Conservation (phyloP, 2,113 vertebrate species). For the Hypanus sabinus region DNA sequence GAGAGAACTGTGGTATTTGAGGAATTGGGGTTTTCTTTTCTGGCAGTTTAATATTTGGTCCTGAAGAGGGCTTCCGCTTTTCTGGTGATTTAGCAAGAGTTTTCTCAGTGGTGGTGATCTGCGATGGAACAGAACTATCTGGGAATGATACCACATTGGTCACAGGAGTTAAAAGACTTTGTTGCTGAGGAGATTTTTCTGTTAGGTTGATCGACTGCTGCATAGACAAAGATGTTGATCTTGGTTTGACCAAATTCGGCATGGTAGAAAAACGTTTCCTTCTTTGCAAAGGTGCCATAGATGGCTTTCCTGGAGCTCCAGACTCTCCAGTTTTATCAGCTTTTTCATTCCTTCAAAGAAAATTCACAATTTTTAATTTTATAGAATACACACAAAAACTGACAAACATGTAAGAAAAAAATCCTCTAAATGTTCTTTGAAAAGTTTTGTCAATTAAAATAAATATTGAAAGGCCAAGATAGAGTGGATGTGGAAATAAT, state of each 20-base stretch:
- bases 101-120: conserved; percentile 39
- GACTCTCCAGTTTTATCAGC: conserved; percentile 45
- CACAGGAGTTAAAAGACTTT: conserved; percentile 40
- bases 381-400: not conserved
- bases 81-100: conserved; percentile 43
- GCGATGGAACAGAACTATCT: conserved; percentile 38
- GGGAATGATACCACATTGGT: conserved; percentile 40
- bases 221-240: conserved; percentile 53
- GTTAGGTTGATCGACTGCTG: conserved; percentile 44
- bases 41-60: conserved; percentile 44
- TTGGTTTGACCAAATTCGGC: conserved; percentile 64
- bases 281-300: conserved; percentile 61
- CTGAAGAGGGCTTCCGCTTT: conserved; percentile 45
- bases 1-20: conserved; percentile 56
- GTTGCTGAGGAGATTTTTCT: conserved; percentile 49
- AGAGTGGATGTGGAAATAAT: too few relatives aligned
- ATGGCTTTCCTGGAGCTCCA: conserved; percentile 46
- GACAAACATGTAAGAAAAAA: not conserved
- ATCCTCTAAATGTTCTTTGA: not conserved
- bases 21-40: conserved; percentile 66
- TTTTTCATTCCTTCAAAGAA: conserved; percentile 56
- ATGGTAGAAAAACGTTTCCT: conserved; percentile 74
- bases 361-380: not conserved
- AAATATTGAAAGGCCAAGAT: too few relatives aligned
- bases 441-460: not conserved